Conservation (phyloP, 1,140 invertebrate genomes). For the Globodera rostochiensis region DNA sequence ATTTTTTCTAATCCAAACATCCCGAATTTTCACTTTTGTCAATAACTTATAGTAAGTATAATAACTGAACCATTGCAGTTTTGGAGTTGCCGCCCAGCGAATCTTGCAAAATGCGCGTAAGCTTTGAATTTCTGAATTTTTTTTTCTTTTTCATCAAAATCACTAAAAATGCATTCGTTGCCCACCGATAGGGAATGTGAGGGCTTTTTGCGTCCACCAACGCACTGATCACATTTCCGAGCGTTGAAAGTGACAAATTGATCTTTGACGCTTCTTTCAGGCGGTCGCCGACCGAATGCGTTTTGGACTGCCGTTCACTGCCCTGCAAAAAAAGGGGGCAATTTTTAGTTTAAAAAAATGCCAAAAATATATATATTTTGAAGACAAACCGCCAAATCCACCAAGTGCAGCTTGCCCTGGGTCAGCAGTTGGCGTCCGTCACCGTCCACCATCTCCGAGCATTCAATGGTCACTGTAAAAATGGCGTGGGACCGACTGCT, state of each 20-base stretch:
- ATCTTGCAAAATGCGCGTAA: conserved; percentile 87
- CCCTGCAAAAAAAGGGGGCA: conserved; percentile 39
- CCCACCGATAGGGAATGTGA: conserved; percentile 83
- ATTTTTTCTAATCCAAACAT: too few relatives aligned
- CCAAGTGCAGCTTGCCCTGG: conserved; percentile 80
- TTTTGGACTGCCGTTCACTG: conserved; percentile 72
- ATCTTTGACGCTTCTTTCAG: conserved; percentile 93
- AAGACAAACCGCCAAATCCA: conserved; percentile 78
- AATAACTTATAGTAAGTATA: too few relatives aligned
- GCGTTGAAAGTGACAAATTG: conserved; percentile 86
- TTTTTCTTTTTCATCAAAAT: neutral
- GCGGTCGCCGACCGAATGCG: conserved; percentile 82
- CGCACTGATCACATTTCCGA: conserved; percentile 90
- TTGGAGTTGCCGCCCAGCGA: conserved; percentile 94
- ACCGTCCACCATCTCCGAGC: conserved; percentile 64
- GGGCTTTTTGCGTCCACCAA: conserved; percentile 89
- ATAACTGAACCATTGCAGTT: conserved; percentile 80
- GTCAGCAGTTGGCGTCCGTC: conserved; percentile 73
- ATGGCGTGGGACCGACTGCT: conserved; percentile 93
- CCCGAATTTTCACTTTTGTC: too few relatives aligned
- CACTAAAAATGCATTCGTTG: neutral
- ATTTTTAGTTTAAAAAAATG: neutral
- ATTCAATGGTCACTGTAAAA: conserved; percentile 78
- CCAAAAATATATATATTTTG: conserved; percentile 8
- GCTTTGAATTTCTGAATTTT: conserved; percentile 77